These are phyloP conservation scores for Columba guinea DNA, from an alignment of 2,797 vertebrate genomes.

Conservation along the genomic window DNA sequence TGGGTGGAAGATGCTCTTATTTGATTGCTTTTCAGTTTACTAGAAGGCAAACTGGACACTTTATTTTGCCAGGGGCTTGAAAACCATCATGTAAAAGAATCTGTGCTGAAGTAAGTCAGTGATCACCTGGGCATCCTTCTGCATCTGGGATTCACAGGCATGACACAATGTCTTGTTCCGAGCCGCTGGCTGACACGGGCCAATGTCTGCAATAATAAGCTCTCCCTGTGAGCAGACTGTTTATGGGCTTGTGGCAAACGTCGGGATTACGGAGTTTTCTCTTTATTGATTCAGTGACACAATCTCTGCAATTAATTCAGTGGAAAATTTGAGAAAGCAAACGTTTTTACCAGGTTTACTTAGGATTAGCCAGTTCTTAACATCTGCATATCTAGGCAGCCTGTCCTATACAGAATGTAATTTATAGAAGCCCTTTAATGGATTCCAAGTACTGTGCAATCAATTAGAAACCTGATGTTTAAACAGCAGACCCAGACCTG, in stretches of 20 bases:
- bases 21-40: not conserved
- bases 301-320: not conserved
- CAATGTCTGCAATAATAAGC: not conserved
- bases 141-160: not conserved
- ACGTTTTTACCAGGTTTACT: not conserved
- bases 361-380: constrained; percentile 4
- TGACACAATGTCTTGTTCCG: not conserved
- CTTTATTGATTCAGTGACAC: not conserved
- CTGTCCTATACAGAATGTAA: not conserved
- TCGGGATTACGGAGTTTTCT: not conserved
- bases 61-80: not conserved
- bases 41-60: not conserved
- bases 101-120: not conserved
- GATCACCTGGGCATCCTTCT: not conserved
- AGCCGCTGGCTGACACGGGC: not conserved
- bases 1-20: not conserved
- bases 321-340: not conserved
- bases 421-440: not conserved
- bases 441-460: constrained; percentile 33
- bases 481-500: not conserved
- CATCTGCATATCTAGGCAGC: constrained; percentile 7
- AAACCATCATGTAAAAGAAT: not conserved
- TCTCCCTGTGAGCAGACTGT: not conserved
- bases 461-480: constrained; percentile 20
- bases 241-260: not conserved